phyloP scores from a whole-genome alignment of 2,797 vertebrate genomes.

The Fringilla coelebs region DNA sequence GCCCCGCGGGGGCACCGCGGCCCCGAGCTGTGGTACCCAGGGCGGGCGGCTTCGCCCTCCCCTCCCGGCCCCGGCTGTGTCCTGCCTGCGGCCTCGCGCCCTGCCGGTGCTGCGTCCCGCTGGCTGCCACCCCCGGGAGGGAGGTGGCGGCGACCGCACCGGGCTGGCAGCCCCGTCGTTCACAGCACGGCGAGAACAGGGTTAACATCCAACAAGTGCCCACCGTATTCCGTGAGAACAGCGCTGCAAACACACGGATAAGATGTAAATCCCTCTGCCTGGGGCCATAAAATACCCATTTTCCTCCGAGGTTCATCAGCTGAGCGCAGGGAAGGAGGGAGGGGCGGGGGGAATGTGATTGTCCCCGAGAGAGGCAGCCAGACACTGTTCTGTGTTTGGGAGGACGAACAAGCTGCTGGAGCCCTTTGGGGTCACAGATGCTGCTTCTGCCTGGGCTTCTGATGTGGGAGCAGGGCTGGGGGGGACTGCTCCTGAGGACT shows the following conservation, averaged over 20 bases:
- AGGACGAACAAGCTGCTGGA: not conserved
- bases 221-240: not conserved
- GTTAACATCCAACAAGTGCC: not conserved
- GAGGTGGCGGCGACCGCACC: not conserved
- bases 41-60: not conserved
- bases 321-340: not conserved
- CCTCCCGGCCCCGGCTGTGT: not conserved
- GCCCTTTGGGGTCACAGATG: fast-evolving
- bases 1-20: no score
- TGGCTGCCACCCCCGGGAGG: not conserved
- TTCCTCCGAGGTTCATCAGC: no score
- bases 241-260: fast-evolving
- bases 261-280: not conserved
- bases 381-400: fast-evolving
- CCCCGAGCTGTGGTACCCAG: not conserved
- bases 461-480: not conserved
- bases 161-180: not conserved
- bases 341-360: no score
- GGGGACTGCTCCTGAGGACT: fast-evolving
- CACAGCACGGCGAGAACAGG: not conserved
- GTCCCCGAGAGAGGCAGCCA: not conserved
- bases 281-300: not conserved
- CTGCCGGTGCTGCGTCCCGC: not conserved
- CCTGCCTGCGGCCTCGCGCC: not conserved
- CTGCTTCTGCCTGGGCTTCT: not conserved